phyloP scores from a whole-genome alignment of 2,888 invertebrate genomes.

The Seladonia tumulorum region DNA sequence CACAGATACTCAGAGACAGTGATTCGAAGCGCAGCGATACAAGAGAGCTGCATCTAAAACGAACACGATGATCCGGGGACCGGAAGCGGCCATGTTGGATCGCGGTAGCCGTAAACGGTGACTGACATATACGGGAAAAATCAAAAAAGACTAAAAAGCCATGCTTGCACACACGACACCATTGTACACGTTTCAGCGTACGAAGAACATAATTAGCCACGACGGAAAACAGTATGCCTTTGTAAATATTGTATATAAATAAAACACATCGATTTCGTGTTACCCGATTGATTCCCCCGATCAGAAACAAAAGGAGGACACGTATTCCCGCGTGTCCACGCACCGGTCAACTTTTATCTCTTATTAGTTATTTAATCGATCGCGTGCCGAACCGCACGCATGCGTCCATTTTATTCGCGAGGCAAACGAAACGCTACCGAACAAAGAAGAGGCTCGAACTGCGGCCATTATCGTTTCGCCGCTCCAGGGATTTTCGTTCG shows the following conservation, averaged over 20 bases:
- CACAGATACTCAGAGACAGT: constrained; percentile 78
- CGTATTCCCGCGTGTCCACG: not conserved
- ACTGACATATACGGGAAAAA: not conserved
- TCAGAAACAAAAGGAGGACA: not conserved
- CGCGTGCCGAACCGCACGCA: not conserved
- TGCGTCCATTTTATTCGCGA: constrained; percentile 1
- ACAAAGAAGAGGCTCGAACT: not conserved
- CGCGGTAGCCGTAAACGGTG: not conserved
- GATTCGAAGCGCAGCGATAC: constrained; percentile 77
- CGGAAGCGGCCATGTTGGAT: not conserved
- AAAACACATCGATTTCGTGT: constrained; percentile 80
- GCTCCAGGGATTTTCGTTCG: not conserved
- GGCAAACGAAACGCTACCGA: not conserved
- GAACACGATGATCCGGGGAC: not conserved
- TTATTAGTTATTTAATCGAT: constrained; percentile 3
- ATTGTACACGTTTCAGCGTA: constrained; percentile 73
- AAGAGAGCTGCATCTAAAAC: constrained; percentile 80
- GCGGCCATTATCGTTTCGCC: not conserved
- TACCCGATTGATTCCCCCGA: constrained; percentile 33
- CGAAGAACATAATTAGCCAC: constrained; percentile 76
- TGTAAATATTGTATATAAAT: constrained; percentile 83
- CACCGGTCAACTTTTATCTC: not conserved
- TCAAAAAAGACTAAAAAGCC: constrained; percentile 47
- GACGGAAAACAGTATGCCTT: constrained; percentile 76
- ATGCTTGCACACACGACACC: constrained; percentile 59